phyloP scores from a whole-genome alignment of 2,113 vertebrate species.

The cat (Felis catus) region F.catus_Fca126_mat1.0 CM031425.1:3555001-3555500 shows the following conservation, averaged over 20 bases:
- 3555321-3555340: not conserved
- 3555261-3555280: not conserved
- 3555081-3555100: not conserved
- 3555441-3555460: not conserved
- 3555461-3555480: not conserved
- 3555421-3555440: not conserved
- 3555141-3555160: not conserved
- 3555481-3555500: not conserved
- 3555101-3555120: not conserved
- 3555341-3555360: not conserved
- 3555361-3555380: not conserved
- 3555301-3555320: not conserved
- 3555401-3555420: not conserved
- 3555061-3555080: not conserved
- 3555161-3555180: not conserved
- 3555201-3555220: not conserved
- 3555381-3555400: not conserved
- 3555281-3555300: not conserved
- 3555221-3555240: not conserved
- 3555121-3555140: not conserved
- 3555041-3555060: not conserved
- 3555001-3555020: not conserved
- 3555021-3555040: not conserved
- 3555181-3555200: not conserved
- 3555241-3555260: not conserved